Base-by-base conservation (phyloP, 2,113 vertebrate species). In the Butorides virescens region DNA sequence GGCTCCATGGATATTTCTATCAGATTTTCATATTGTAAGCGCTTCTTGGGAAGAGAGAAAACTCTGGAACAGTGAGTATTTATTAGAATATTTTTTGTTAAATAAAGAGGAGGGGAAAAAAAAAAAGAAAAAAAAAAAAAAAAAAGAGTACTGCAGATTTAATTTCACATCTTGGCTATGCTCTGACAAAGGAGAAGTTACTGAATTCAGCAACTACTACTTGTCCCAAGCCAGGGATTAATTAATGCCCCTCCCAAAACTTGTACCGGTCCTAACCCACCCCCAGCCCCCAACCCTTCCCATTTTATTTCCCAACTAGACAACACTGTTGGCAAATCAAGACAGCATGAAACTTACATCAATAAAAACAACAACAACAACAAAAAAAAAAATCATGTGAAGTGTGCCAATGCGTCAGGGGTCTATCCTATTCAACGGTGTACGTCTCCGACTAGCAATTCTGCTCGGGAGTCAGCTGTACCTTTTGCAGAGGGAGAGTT, bases 131-230 rank as follows among this genome's bases (percentile, higher is more conserved):
- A 11, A 9, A 17, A 68, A 29, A 42, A 26, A 50, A 72, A 73
- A 63, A 88, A 59, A 88, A 96, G 96, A 97, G 95, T 90, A 96
- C 97, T 97, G 97, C 59, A 95, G 95, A 91, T 98, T 97, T 91
- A 95, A 97, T 95, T 97, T 98, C 97, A 98, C 97, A 98, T 97
- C 97, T 98, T 97, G 97, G 98, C 98, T 98, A 78, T 92, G 94
- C 89, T 97, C 90, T 96, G 97, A 98, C 97, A 97, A 93, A 96
- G 95, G 95, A 97, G 97, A 92, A 90, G 95, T 95, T 82, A 97
- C 96, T 88, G 88, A 93, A 76, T 15, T 73, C 59, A 97, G 97
- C 94, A 95, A 97, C 94, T 52, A 67, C 82, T 91, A 97, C 94
- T 93, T 93, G 94, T 93, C 95, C 93, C 76, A 93, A 97, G 97